These are phyloP conservation scores for Chrysina gloriosa DNA, from an alignment of 2,888 invertebrate species.

Conservation along the genomic window DNA sequence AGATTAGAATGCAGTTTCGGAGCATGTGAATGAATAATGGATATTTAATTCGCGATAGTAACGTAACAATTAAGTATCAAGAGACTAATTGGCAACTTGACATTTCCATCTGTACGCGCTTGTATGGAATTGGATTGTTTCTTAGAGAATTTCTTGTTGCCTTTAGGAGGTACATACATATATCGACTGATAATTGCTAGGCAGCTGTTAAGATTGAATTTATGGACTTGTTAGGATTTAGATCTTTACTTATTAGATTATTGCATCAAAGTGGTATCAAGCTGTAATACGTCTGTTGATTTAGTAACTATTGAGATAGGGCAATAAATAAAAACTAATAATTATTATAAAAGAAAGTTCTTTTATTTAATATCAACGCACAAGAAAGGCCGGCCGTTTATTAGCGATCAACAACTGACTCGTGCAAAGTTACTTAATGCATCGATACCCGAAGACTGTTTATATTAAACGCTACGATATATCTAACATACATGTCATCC, in stretches of 20 bases:
- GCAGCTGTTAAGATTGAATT: background rate
- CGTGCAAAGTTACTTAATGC: too few species aligned
- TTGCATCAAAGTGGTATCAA: too few species aligned
- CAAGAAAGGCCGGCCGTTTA: too few species aligned
- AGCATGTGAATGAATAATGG: constrained; percentile 21
- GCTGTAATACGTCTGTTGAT: too few species aligned
- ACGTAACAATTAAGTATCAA: constrained; percentile 9
- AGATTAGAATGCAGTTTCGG: constrained; percentile 6
- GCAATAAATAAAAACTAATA: too few species aligned
- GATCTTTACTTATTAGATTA: background rate
- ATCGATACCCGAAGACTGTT: too few species aligned
- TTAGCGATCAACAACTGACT: too few species aligned
- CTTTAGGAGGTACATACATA: background rate
- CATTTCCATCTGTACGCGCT: constrained; percentile 5
- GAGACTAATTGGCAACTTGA: constrained; percentile 15
- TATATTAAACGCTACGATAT: too few species aligned
- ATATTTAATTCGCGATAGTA: constrained; percentile 7
- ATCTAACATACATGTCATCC: too few species aligned
- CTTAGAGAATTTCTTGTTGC: background rate
- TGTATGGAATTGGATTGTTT: constrained; percentile 2
- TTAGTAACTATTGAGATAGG: too few species aligned
- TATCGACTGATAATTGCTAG: background rate
- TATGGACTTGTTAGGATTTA: background rate
- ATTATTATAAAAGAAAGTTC: too few species aligned
- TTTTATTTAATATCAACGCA: too few species aligned